Percentiles rank a stretch among this genome's conserved stretches.
These are phyloP conservation scores for Xestoiulus laeticollis DNA, from an alignment of 2,888 invertebrate species.

Conservation along the genomic window DNA sequence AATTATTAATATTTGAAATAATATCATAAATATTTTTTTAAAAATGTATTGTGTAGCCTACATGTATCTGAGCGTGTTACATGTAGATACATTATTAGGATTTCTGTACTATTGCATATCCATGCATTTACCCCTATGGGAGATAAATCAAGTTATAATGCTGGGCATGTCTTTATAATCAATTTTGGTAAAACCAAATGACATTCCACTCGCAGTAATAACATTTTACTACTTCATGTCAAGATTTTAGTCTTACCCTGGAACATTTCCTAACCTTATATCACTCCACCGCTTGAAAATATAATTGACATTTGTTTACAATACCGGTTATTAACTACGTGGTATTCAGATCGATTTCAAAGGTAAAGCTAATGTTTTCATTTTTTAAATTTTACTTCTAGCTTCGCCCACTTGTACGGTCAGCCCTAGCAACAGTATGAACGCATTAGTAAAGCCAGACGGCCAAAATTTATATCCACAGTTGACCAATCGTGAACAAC, in stretches of 20 bases:
- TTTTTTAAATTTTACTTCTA: neutral
- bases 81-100: too few relatives aligned
- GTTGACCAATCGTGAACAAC: constrained; percentile 42
- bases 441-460: constrained; percentile 45
- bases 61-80: too few relatives aligned
- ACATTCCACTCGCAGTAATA: neutral
- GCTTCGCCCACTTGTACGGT: constrained; percentile 14
- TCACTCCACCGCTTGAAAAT: neutral
- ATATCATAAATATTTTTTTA: too few relatives aligned
- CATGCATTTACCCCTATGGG: neutral
- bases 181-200: constrained; percentile 27
- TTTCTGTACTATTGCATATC: too few relatives aligned
- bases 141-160: neutral
- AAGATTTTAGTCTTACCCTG: neutral
- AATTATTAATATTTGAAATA: too few relatives aligned
- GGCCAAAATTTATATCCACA: constrained; percentile 45
- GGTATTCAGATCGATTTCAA: neutral
- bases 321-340: constrained; percentile 22
- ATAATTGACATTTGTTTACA: neutral
- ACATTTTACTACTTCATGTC: neutral
- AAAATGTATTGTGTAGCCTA: too few relatives aligned
- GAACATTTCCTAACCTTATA: neutral
- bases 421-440: constrained; percentile 42
- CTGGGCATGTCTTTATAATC: neutral
- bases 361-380: neutral